Conservation (phyloP, 2,888 invertebrate species). For the Acleris emargana region DNA sequence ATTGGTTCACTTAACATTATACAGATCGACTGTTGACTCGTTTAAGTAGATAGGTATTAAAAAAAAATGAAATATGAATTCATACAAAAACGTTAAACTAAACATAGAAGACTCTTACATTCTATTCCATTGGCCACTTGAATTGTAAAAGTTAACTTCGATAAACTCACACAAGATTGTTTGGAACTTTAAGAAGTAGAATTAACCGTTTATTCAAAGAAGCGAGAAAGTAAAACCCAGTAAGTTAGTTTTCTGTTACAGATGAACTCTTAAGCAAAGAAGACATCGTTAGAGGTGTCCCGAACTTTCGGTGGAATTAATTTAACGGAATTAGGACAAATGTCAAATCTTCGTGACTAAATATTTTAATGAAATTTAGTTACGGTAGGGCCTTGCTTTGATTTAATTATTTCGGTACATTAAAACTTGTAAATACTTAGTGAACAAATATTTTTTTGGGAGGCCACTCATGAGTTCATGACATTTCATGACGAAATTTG, state of each 20-base stretch:
- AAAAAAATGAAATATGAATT: too few species aligned
- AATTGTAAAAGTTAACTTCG: constrained; percentile 26
- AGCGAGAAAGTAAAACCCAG: constrained; percentile 47
- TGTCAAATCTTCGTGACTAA: constrained; percentile 35
- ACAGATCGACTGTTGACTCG: too few species aligned
- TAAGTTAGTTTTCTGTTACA: constrained; percentile 55
- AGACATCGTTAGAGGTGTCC: constrained; percentile 64
- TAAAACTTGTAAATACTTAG: constrained; percentile 3
- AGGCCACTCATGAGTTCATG: too few species aligned
- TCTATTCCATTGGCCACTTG: background rate
- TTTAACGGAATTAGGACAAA: constrained; percentile 45
- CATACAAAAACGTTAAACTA: too few species aligned
- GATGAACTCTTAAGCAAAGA: constrained; percentile 56
- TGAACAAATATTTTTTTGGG: background rate
- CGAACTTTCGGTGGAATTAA: constrained; percentile 58
- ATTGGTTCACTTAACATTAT: constrained; percentile 26
- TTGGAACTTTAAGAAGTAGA: constrained; percentile 39
- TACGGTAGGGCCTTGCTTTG: background rate
- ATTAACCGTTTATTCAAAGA: constrained; percentile 43
- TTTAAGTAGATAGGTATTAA: too few species aligned
- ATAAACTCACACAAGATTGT: constrained; percentile 37
- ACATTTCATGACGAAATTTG: too few species aligned
- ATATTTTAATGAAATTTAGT: constrained; percentile 26
- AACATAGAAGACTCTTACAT: too few species aligned
- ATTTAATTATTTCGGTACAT: constrained; percentile 13